Conservation (phyloP, 1,140 invertebrate species). For the Diachasma alloeum region DNA sequence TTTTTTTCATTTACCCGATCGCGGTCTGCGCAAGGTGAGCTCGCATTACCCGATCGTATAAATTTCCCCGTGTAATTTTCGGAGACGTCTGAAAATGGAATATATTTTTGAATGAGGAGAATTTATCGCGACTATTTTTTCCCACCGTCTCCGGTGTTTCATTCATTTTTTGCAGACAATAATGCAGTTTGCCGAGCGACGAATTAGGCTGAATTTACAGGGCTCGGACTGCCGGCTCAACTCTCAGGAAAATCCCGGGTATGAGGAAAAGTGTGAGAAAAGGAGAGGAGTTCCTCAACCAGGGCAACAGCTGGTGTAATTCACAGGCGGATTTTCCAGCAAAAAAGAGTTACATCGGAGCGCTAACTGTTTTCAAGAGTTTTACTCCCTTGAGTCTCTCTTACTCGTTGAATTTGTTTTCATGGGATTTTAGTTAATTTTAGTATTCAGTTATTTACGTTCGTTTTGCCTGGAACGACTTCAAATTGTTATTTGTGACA, state of each 20-base stretch:
- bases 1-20: constrained; percentile 5
- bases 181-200: constrained; percentile 23
- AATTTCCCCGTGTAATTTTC: constrained; percentile 22
- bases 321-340: neutral
- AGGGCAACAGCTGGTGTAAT: neutral
- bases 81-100: constrained; percentile 8
- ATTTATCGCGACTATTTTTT: constrained; percentile 4
- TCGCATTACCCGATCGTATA: constrained; percentile 18
- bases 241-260: neutral
- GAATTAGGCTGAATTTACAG: constrained; percentile 35
- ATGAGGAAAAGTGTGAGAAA: neutral
- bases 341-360: no score
- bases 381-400: no score
- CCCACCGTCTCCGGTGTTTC: neutral
- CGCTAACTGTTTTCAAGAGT: no score
- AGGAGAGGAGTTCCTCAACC: neutral
- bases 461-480: no score
- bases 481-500: no score
- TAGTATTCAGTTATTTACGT: no score
- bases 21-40: neutral
- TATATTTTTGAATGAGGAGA: constrained; percentile 12
- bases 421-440: no score
- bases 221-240: neutral
- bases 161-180: constrained; percentile 18
- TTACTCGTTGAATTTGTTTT: no score